Conservation (phyloP, 1,140 invertebrate genomes). For the Cheumatopsyche charites region DNA sequence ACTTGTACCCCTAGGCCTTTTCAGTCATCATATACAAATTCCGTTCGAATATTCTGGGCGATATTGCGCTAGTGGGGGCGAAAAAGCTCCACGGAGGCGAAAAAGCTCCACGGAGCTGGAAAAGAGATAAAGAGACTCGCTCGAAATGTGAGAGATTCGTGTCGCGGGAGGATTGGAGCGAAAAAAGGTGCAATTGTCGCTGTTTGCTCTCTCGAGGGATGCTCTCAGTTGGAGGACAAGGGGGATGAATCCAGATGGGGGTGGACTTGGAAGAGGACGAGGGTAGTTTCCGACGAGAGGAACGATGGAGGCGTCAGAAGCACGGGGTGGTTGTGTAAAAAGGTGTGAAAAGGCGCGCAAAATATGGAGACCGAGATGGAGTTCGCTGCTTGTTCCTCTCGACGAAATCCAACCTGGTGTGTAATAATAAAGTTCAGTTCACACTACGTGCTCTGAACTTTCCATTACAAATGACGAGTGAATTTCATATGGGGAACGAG, state of each 20-base stretch:
- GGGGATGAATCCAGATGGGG: not conserved
- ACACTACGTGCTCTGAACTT: too few species aligned
- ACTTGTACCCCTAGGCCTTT: too few species aligned
- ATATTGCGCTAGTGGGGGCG: not conserved
- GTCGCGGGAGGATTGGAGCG: slow-evolving; percentile 37
- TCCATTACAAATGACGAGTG: too few species aligned
- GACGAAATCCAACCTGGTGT: not conserved
- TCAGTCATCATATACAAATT: too few species aligned
- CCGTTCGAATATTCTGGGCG: too few species aligned
- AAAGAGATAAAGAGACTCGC: slow-evolving; percentile 34
- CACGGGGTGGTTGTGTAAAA: slow-evolving; percentile 10
- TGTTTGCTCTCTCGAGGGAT: slow-evolving; percentile 37
- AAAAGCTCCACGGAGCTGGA: slow-evolving; percentile 37
- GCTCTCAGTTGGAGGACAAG: not conserved
- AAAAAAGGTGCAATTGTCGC: slow-evolving; percentile 40
- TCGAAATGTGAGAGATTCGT: slow-evolving; percentile 36
- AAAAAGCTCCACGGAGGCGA: slow-evolving; percentile 20
- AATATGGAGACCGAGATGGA: slow-evolving; percentile 28
- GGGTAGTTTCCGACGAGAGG: not conserved
- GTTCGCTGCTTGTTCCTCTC: slow-evolving; percentile 16
- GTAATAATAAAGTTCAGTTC: too few species aligned
- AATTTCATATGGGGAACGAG: too few species aligned
- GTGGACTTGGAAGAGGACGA: slow-evolving; percentile 11
- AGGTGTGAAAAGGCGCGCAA: slow-evolving; percentile 33
- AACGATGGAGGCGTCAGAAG: not conserved